phyloP scores from a whole-genome alignment of 1,140 invertebrate species.

The Pogonomyrmex californicus region DNA sequence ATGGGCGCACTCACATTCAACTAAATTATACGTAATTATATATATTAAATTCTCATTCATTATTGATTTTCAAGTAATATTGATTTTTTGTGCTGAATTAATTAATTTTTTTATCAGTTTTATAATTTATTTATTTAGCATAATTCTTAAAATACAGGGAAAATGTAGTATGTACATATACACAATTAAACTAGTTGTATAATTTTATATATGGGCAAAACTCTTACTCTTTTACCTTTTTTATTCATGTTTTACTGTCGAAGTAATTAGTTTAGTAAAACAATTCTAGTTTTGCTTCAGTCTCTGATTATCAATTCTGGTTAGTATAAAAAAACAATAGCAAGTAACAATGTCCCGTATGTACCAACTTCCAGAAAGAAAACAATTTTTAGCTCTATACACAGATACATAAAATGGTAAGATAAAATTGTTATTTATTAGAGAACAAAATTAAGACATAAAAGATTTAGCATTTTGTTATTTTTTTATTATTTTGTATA shows the following conservation, averaged over 20 bases:
- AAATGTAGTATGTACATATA: neutral
- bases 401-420: neutral
- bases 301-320: conserved; percentile 1
- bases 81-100: neutral
- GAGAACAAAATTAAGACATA: neutral
- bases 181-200: neutral
- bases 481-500: neutral
- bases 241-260: neutral
- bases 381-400: neutral
- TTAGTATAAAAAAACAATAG: conserved; percentile 23
- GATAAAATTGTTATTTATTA: neutral
- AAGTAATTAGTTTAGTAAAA: neutral
- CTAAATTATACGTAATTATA: neutral
- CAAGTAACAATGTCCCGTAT: neutral
- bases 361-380: neutral
- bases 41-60: neutral
- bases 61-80: neutral
- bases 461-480: conserved; percentile 4
- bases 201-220: neutral
- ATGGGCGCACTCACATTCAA: neutral
- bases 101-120: neutral
- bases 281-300: neutral
- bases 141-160: neutral
- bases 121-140: neutral
- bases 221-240: neutral